These are phyloP conservation scores for Agyllia agylla DNA, from an alignment of 2,888 invertebrate species.

Conservation along the genomic window DNA sequence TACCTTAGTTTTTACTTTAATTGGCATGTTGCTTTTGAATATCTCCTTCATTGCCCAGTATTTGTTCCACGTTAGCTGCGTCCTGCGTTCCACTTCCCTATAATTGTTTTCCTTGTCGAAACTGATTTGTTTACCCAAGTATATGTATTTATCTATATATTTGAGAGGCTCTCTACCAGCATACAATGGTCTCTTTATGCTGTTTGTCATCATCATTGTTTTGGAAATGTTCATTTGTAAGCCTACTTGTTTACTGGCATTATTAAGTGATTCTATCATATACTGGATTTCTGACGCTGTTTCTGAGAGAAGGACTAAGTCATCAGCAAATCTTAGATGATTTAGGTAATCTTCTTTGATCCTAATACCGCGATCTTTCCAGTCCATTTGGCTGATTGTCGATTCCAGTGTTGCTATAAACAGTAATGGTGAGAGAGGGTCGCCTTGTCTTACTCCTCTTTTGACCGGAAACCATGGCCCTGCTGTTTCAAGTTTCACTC, in stretches of 20 bases:
- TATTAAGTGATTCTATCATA: background rate
- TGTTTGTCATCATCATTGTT: background rate
- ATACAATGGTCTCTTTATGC: background rate
- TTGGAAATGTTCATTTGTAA: background rate
- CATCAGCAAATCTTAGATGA: background rate
- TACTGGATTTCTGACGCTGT: background rate
- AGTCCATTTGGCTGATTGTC: background rate
- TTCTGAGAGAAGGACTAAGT: background rate
- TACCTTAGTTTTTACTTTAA: slow-evolving; percentile 21
- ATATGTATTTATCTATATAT: background rate
- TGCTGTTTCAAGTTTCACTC: background rate
- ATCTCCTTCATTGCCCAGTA: background rate
- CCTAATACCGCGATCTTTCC: background rate
- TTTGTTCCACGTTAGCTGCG: background rate
- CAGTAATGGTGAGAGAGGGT: background rate
- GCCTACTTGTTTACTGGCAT: background rate
- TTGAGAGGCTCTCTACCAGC: background rate
- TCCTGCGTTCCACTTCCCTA: background rate
- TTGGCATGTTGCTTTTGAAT: slow-evolving; percentile 28
- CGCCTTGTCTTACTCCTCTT: background rate
- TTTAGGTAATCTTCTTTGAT: background rate
- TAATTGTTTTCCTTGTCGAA: background rate
- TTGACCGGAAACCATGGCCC: background rate
- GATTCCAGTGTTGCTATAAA: background rate
- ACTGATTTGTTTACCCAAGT: background rate